Base-by-base conservation (phyloP, 2,113 vertebrate genomes). In the Panthera leo region DNA sequence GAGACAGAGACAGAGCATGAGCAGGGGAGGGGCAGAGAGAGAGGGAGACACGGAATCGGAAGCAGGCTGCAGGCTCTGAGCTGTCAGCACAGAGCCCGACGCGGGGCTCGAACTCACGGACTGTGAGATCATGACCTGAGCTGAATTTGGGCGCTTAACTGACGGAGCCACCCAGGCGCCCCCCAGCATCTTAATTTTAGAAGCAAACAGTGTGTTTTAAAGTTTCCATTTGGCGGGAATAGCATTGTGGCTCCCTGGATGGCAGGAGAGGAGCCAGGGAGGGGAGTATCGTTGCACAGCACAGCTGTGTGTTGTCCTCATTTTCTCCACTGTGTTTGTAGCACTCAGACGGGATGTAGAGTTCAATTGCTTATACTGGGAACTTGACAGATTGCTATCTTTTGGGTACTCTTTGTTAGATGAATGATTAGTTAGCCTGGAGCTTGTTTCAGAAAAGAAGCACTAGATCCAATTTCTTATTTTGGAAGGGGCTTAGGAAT, bases 151-250 rank as follows among this genome's bases (percentile, higher is more conserved):
- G 8, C 45, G 9, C 2, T 45, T 45, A 45, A 45, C 45, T 0
- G 2, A 2, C 0, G 45, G 45, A 45, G 45, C 45, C 45, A 45
- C 8, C 45, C 45, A 45, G 45, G 45, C 45, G 45, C 45, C 45
- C 45, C 8, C 68, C 53, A 89, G 73, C 82, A 63, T 96, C 97
- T 86, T 76, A 51, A 85, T 79, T 96, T 94, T 80, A 95, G 92
- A 73, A 86, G 65, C 16, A 94, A 51, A 85, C 89, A 29, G 14
- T 7, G 31, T 34, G 14, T 65, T 65, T 84, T 84, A 14, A 68
- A 55, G n/a, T 87, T 96, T 75, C 84, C 61, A 36, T 73, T 65
- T 87, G 80, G 34, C 51, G 73, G 67, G 61, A 91, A 0, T 13
- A 27, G 18, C 2, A 36, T n/a, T 16, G 34, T 23, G 78, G 45